Conservation (phyloP, 2,797 vertebrate species). For the Anniella stebbinsi region DNA sequence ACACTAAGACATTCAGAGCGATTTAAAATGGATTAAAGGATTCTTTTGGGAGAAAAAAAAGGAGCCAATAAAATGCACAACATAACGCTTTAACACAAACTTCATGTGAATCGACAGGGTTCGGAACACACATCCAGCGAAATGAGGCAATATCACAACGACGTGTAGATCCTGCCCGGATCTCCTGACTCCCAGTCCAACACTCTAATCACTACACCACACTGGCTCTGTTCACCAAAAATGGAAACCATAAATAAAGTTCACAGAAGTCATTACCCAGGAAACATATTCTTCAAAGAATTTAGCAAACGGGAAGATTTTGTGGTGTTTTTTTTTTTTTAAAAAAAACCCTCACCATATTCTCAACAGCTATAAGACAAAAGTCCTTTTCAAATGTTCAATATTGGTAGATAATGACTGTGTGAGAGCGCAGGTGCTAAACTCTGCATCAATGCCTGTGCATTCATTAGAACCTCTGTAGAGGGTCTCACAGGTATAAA, state of each 20-base stretch:
- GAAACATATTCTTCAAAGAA: background rate
- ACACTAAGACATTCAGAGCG: too few relatives aligned
- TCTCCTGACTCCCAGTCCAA: too few relatives aligned
- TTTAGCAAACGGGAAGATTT: background rate
- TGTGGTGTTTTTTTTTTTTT: too few relatives aligned
- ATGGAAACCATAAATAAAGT: conserved; percentile 38
- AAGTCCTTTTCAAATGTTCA: background rate
- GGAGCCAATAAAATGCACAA: too few relatives aligned
- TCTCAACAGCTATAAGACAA: background rate
- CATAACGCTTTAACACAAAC: too few relatives aligned
- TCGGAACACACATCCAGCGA: too few relatives aligned
- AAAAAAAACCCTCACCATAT: background rate
- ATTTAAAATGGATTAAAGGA: too few relatives aligned
- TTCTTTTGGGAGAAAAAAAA: too few relatives aligned
- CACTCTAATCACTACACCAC: too few relatives aligned
- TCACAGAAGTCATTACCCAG: background rate
- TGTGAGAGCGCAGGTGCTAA: background rate
- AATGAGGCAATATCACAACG: too few relatives aligned
- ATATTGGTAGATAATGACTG: background rate
- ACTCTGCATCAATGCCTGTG: background rate
- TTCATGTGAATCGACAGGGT: too few relatives aligned
- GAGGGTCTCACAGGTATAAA: background rate
- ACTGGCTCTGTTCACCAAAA: conserved; percentile 26
- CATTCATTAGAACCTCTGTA: background rate
- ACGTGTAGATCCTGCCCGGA: too few relatives aligned